Conservation (phyloP, 2,113 vertebrate species). For the Carassius carassius region DNA sequence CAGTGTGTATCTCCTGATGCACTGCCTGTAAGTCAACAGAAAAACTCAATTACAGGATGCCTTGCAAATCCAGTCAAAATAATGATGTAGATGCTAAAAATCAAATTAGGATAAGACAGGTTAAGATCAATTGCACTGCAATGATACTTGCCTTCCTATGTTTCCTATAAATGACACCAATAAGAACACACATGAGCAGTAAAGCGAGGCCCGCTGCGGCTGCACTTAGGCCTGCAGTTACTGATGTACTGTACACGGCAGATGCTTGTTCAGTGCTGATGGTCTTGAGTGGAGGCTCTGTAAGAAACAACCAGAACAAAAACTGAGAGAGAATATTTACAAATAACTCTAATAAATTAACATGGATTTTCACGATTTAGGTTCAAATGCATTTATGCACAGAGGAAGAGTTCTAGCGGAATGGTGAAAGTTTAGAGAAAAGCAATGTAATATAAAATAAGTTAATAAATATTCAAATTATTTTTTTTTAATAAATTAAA, state of each 20-base stretch:
- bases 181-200: background rate
- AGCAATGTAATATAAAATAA: too few species aligned
- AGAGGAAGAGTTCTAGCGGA: background rate
- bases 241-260: accelerated
- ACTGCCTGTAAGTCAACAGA: background rate
- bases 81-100: background rate
- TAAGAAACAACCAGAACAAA: background rate
- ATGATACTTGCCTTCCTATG: background rate
- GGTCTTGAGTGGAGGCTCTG: background rate
- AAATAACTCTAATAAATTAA: background rate
- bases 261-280: background rate
- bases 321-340: background rate
- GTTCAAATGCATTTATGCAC: background rate
- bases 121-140: background rate
- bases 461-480: too few species aligned
- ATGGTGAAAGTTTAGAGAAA: too few species aligned
- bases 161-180: background rate
- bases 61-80: background rate
- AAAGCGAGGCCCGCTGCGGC: background rate
- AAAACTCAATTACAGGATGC: background rate
- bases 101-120: background rate
- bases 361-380: background rate
- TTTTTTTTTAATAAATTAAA: too few species aligned
- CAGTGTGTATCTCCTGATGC: too few species aligned
- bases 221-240: background rate